These are phyloP conservation scores for Galerucella pusilla DNA, from an alignment of 2,888 invertebrate genomes.

Conservation along the genomic window DNA sequence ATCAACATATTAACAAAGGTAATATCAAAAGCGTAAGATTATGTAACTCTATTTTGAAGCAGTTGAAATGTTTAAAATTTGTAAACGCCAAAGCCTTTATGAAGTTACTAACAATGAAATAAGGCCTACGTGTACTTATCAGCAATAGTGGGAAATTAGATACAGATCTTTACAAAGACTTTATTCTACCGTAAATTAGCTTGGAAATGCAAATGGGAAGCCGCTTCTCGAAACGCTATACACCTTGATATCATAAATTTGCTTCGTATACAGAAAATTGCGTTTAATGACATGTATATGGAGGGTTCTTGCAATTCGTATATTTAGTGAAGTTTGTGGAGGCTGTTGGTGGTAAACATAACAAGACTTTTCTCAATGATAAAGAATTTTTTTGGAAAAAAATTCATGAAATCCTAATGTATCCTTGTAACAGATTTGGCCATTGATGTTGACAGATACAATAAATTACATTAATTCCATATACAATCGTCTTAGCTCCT, in stretches of 20 bases:
- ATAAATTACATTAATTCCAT: too few species aligned
- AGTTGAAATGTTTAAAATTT: neutral
- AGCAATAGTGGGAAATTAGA: slow-evolving; percentile 23
- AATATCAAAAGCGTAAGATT: neutral
- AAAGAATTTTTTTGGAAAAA: too few species aligned
- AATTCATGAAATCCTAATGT: too few species aligned
- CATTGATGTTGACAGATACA: too few species aligned
- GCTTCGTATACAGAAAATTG: slow-evolving; percentile 28
- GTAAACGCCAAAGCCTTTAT: slow-evolving; percentile 14
- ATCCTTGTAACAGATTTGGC: too few species aligned
- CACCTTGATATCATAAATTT: slow-evolving; percentile 31
- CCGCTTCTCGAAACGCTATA: slow-evolving; percentile 33
- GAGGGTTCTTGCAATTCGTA: neutral
- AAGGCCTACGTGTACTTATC: slow-evolving; percentile 29
- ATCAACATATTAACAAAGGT: neutral
- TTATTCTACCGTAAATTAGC: slow-evolving; percentile 30
- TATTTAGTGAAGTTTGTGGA: neutral
- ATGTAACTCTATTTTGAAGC: neutral
- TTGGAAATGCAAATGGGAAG: slow-evolving; percentile 33
- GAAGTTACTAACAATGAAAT: slow-evolving; percentile 25
- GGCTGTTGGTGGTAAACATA: too few species aligned
- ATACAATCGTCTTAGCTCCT: too few species aligned
- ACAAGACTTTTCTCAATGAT: too few species aligned
- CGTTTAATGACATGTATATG: slow-evolving; percentile 21
- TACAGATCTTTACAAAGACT: slow-evolving; percentile 35